Conservation (phyloP, 2,113 vertebrate species). For the Xerus inauris region DNA sequence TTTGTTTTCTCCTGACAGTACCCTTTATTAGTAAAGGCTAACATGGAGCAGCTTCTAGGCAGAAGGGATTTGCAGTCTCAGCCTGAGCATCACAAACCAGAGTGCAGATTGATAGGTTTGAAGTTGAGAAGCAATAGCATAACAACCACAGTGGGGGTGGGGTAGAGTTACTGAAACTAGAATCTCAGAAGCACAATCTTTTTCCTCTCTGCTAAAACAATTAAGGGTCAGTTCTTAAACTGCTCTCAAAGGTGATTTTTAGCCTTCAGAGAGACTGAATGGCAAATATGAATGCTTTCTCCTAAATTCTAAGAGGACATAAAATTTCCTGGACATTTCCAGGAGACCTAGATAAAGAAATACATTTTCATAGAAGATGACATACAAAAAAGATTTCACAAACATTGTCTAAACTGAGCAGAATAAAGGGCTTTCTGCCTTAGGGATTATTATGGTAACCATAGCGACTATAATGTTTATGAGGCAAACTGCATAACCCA, state of each 20-base stretch:
- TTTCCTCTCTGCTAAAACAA: constrained; percentile 47
- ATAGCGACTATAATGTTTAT: constrained; percentile 46
- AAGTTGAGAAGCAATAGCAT: background rate
- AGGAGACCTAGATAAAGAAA: constrained; percentile 1
- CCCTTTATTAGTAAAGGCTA: background rate
- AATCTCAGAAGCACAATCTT: background rate
- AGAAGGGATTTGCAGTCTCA: background rate
- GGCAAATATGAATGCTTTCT: background rate
- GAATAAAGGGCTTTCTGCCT: constrained; percentile 1
- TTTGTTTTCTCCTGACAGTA: background rate
- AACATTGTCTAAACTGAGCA: background rate
- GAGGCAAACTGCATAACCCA: constrained; percentile 28
- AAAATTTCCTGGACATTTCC: background rate
- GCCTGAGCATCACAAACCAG: background rate
- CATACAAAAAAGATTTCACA: constrained; percentile 9
- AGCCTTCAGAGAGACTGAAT: constrained; percentile 29
- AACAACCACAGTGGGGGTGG: background rate
- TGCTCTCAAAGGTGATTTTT: constrained; percentile 38
- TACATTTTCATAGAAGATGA: constrained; percentile 27
- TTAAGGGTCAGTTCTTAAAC: background rate
- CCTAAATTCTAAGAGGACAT: background rate
- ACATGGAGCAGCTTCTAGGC: background rate
- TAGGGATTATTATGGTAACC: constrained; percentile 24
- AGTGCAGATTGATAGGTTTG: background rate
- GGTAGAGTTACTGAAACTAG: background rate